Evolutionary conservation across 2,888 invertebrate genomes (phyloP), one percentile per base, ranked within the genome.

Genomic region (Theristus sp.): DNA sequence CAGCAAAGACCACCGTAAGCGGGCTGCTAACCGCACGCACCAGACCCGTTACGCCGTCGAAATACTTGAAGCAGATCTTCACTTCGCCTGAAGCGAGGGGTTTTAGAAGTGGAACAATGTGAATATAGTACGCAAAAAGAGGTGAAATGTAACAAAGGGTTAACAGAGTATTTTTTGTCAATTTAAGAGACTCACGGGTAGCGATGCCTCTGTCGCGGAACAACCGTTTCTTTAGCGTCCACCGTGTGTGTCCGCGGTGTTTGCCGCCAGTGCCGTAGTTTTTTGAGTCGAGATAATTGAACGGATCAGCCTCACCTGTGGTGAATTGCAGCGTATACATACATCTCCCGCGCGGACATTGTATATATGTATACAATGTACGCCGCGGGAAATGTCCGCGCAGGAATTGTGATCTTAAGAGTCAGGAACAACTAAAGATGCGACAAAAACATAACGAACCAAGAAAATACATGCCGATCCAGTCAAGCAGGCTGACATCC

Each of bases 31-130:
- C 70, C 1, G 77, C 77, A 46, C 76, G 69, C 57, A 76, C 67
- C 3, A 71, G 68, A 24, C 75, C 76, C 1, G 71, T 71, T 22
- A 67, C 67, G 0, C 78, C 78, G 64, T 75, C 72, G 67, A 75
- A 77, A 65, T 79, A 78, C 64, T 76, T 75, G 67, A 76, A 76
- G 64, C 74, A 75, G 17, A 76, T 28, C 28, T 54, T 26, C 54
- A 54, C 54, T 28, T 54, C 54, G 26, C 22, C 54, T 54, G 52
- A 20, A 24, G n/a, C n/a, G 10, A 22, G 13, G 46, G 46, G 10
- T 17, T 46, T 46, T 46, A 46, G 46, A 22, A 17, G 46, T 46
- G 46, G n/a, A n/a, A n/a, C n/a, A n/a, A n/a, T n/a, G n/a, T n/a
- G n/a, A n/a, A n/a, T n/a, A n/a, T n/a, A n/a, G n/a, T n/a, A n/a